A percentile compares a stretch with the other conserved stretches of the same genome.
Conservation (phyloP, 1,140 invertebrate species). For the Brachionus plicatilis region DNA sequence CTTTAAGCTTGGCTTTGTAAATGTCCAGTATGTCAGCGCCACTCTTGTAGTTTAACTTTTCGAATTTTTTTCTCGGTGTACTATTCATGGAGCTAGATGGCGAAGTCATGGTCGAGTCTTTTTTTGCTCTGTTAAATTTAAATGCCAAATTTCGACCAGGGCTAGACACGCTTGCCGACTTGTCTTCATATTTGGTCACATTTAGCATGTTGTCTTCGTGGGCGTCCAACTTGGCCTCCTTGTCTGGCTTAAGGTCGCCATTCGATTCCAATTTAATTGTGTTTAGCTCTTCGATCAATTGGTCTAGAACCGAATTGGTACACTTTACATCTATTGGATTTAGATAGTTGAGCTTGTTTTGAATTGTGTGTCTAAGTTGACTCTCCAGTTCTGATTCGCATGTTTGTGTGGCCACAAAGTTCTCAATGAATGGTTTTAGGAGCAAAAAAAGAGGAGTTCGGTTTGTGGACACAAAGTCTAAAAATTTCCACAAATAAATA, state of each 20-base stretch:
- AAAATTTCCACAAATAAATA: constrained; percentile 37
- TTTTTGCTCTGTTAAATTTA: constrained; percentile 4
- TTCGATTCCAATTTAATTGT: neutral
- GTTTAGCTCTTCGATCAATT: constrained; percentile 21
- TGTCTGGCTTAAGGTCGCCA: neutral
- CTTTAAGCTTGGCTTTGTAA: constrained; percentile 17
- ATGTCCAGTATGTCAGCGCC: constrained; percentile 28
- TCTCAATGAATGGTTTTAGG: constrained; percentile 29
- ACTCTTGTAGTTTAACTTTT: constrained; percentile 12
- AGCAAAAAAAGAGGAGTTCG: neutral
- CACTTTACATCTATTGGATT: constrained; percentile 7
- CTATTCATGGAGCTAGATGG: neutral
- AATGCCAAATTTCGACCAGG: constrained; percentile 12
- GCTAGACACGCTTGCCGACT: neutral
- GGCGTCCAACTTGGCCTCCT: neutral
- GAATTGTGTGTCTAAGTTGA: neutral
- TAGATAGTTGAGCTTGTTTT: neutral
- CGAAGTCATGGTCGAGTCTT: neutral
- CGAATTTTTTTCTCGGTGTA: constrained; percentile 35
- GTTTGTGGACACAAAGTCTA: constrained; percentile 2
- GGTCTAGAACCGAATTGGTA: neutral
- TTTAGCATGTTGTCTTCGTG: neutral
- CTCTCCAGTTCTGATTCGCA: constrained; percentile 28
- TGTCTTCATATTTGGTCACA: neutral
- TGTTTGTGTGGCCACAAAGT: constrained; percentile 31